Evolutionary conservation across 2,797 vertebrate genomes (phyloP).

Genomic region (Xyrichtys novacula): DNA sequence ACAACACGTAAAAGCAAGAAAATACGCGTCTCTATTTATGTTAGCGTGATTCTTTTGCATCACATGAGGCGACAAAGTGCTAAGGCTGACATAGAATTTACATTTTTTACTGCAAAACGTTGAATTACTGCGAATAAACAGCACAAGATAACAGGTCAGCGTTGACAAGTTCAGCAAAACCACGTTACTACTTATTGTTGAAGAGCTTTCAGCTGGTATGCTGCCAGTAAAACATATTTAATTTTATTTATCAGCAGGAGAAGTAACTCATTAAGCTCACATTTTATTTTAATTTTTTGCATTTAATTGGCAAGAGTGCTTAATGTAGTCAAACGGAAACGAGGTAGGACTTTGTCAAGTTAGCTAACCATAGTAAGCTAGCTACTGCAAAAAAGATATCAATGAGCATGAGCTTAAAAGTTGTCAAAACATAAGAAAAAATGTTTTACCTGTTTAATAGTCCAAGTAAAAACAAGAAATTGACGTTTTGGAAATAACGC

Average conservation of each 20-base stretch:
- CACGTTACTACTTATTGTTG: slow-evolving; percentile 59
- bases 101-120: background rate
- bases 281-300: background rate
- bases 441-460: slow-evolving; percentile 74
- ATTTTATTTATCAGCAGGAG: background rate
- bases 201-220: slow-evolving; percentile 2
- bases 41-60: slow-evolving; percentile 45
- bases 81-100: background rate
- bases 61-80: background rate
- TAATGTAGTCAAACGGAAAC: slow-evolving; percentile 41
- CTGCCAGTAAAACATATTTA: background rate
- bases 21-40: slow-evolving; percentile 18
- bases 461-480: slow-evolving; percentile 67
- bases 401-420: slow-evolving; percentile 56
- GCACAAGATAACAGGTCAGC: slow-evolving; percentile 14
- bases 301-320: background rate
- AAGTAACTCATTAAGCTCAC: background rate
- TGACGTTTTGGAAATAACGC: slow-evolving; percentile 39
- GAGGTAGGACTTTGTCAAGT: slow-evolving; percentile 71
- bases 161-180: slow-evolving; percentile 52
- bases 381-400: slow-evolving; percentile 44
- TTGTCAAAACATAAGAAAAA: slow-evolving; percentile 27
- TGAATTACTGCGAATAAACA: slow-evolving; percentile 28
- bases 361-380: slow-evolving; percentile 74
- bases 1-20: slow-evolving; percentile 21